These are phyloP conservation scores for Gymnoscelis rufifasciata DNA, from an alignment of 2,888 invertebrate genomes.

Conservation along the genomic window DNA sequence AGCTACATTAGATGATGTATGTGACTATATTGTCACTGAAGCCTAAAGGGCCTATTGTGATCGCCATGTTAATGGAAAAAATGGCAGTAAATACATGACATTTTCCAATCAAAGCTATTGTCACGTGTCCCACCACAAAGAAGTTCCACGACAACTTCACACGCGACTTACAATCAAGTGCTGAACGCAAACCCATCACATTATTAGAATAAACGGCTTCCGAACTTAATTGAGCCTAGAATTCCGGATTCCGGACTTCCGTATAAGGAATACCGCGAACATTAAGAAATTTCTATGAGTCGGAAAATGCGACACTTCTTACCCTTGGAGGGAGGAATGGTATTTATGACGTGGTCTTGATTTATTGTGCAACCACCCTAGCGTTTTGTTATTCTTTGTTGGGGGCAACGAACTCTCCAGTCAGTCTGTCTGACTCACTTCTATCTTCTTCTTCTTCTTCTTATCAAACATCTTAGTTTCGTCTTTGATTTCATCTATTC, in stretches of 20 bases:
- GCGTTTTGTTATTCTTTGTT: slow-evolving; percentile 48
- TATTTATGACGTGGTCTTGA: slow-evolving; percentile 51
- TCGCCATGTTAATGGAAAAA: no score
- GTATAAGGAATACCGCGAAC: slow-evolving; percentile 30
- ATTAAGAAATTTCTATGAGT: slow-evolving; percentile 40
- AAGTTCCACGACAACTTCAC: slow-evolving; percentile 25
- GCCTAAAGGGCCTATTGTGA: no score
- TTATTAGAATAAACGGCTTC: slow-evolving; percentile 35
- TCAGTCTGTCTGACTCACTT: slow-evolving; percentile 25
- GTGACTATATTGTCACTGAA: no score
- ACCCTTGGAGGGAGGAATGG: slow-evolving; percentile 40
- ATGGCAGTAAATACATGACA: no score
- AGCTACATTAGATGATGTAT: no score
- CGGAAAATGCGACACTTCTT: slow-evolving; percentile 54
- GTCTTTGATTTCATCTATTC: no score
- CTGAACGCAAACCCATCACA: slow-evolving; percentile 25
- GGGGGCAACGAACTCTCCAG: slow-evolving; percentile 39
- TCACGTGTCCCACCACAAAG: slow-evolving; percentile 11
- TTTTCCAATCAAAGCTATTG: no score
- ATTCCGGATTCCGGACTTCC: slow-evolving; percentile 31
- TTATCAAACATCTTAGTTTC: no score
- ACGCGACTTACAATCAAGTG: slow-evolving; percentile 22
- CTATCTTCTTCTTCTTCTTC: no score
- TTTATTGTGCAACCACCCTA: slow-evolving; percentile 43
- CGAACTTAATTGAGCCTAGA: slow-evolving; percentile 34